Percentiles rank a stretch among this genome's conserved stretches.
Conservation (phyloP, 2,888 invertebrate species). For the Andrena fulva region DNA sequence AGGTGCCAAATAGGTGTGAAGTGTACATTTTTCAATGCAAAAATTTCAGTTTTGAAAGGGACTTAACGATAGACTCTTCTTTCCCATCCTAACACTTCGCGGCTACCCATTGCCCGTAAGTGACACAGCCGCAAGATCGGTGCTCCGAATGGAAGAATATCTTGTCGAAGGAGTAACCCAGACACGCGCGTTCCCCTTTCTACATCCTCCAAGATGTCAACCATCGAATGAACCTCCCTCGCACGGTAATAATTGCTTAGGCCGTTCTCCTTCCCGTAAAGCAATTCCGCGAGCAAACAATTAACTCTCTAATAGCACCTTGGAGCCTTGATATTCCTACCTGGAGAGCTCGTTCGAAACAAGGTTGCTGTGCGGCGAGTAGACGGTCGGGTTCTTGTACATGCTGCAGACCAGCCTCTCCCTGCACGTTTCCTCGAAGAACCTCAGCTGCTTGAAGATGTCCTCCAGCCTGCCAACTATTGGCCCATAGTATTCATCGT, state of each 20-base stretch:
- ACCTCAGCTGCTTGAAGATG: slow-evolving; percentile 90
- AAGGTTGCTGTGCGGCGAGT: slow-evolving; percentile 94
- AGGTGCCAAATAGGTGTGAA: background rate
- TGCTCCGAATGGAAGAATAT: background rate
- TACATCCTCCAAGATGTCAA: slow-evolving; percentile 14
- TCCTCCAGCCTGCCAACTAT: slow-evolving; percentile 92
- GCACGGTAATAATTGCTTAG: background rate
- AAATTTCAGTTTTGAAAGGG: background rate
- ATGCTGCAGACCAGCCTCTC: slow-evolving; percentile 93
- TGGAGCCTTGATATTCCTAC: slow-evolving; percentile 86
- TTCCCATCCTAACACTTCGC: no score
- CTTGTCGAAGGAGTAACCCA: background rate
- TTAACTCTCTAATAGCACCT: background rate
- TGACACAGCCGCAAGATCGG: background rate
- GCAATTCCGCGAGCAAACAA: background rate
- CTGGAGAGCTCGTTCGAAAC: slow-evolving; percentile 95
- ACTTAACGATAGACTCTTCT: no score
- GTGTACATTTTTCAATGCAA: background rate
- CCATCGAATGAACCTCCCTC: background rate
- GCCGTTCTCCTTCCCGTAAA: background rate
- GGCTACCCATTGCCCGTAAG: no score
- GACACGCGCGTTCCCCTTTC: background rate
- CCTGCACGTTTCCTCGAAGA: slow-evolving; percentile 90
- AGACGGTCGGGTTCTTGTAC: slow-evolving; percentile 93
- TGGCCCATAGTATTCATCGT: slow-evolving; percentile 90